A percentile compares a stretch with the other conserved stretches of the same genome.
Evolutionary conservation across 1,140 invertebrate genomes (phyloP).

Genomic region (Aradophagus sp.): DNA sequence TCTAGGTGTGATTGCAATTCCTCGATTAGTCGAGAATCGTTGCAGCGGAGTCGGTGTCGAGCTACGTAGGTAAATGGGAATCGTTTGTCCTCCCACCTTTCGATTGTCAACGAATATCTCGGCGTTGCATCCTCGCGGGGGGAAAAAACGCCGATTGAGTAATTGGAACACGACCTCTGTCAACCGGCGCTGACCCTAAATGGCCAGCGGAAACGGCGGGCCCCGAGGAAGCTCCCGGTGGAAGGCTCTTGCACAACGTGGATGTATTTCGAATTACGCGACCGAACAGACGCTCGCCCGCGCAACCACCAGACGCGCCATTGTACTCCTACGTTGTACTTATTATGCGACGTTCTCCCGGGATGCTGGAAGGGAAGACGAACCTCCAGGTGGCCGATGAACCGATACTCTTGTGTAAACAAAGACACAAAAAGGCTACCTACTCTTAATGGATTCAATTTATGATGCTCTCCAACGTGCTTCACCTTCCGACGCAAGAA

Average conservation of each 20-base stretch:
- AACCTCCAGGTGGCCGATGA: slow-evolving; percentile 61
- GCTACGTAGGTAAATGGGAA: slow-evolving; percentile 65
- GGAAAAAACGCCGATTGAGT: slow-evolving; percentile 64
- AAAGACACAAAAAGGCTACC: slow-evolving; percentile 36
- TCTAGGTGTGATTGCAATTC: slow-evolving; percentile 34
- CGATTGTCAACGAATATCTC: slow-evolving; percentile 63
- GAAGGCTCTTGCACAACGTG: slow-evolving; percentile 59
- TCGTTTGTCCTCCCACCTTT: slow-evolving; percentile 70
- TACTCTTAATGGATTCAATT: slow-evolving; percentile 39
- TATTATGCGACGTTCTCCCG: slow-evolving; percentile 65
- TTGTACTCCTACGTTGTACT: slow-evolving; percentile 70
- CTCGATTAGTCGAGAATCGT: slow-evolving; percentile 34
- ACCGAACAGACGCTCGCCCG: slow-evolving; percentile 47
- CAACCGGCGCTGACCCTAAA: slow-evolving; percentile 69
- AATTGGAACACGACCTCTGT: slow-evolving; percentile 72
- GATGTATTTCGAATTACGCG: slow-evolving; percentile 57
- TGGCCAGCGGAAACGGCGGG: slow-evolving; percentile 66
- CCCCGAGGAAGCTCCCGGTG: slow-evolving; percentile 60
- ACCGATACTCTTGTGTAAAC: slow-evolving; percentile 44
- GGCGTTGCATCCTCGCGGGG: slow-evolving; percentile 63
- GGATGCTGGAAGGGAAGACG: slow-evolving; percentile 53
- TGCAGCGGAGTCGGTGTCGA: slow-evolving; percentile 33
- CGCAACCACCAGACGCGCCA: slow-evolving; percentile 58
- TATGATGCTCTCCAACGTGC: slow-evolving; percentile 13
- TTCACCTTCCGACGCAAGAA: not conserved